phyloP scores from a whole-genome alignment of 2,797 vertebrate species.

The Anniella stebbinsi region DNA sequence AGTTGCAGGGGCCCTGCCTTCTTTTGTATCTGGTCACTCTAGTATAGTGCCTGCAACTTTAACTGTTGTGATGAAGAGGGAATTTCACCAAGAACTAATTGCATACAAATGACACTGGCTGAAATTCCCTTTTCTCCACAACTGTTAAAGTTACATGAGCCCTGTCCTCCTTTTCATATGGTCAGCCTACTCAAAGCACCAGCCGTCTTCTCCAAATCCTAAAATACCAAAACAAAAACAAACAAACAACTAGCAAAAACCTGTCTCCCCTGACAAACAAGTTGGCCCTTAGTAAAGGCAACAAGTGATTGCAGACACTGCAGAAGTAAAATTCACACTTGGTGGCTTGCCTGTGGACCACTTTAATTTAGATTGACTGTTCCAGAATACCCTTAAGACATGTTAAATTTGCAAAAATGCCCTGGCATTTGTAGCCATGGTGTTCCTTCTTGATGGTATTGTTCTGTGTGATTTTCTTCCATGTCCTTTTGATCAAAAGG shows the following conservation, averaged over 20 bases:
- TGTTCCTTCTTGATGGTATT: too few species aligned
- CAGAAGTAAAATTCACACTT: not conserved
- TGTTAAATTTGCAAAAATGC: not conserved
- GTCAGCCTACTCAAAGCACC: too few species aligned
- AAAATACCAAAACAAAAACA: not conserved
- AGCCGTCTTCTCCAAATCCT: not conserved
- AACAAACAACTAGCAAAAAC: not conserved
- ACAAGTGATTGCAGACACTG: not conserved
- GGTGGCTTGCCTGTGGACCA: not conserved
- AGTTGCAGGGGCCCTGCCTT: too few species aligned
- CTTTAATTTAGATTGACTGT: not conserved
- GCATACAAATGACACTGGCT: too few species aligned
- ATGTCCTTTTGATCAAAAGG: not conserved
- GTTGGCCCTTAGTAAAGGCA: not conserved
- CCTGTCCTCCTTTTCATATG: too few species aligned
- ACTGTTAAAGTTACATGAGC: too few species aligned
- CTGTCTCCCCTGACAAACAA: not conserved
- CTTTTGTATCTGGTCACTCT: too few species aligned
- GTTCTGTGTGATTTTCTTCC: not conserved
- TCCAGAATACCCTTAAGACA: not conserved
- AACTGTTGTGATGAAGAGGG: too few species aligned
- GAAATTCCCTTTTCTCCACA: too few species aligned
- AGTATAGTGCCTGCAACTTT: too few species aligned
- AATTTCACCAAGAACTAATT: too few species aligned
- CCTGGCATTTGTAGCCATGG: too few species aligned